Base-by-base conservation (phyloP, 2,888 invertebrate genomes). In the Drosophila buzzatii region DNA sequence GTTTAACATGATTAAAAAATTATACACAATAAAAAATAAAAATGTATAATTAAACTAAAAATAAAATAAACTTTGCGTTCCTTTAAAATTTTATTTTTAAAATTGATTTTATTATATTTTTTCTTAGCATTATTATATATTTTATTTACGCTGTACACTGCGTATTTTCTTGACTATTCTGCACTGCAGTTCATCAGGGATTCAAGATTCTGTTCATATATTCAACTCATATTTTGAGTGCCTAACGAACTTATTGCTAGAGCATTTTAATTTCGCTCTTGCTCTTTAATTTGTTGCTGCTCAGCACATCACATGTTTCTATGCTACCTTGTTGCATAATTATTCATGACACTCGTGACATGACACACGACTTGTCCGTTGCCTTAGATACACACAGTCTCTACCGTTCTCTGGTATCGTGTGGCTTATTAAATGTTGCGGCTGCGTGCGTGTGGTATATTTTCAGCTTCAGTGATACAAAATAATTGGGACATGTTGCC, bases 391-490 rank as follows among this genome's bases (percentile, higher is more conserved):
- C 47, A 33, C 6, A 1, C 51, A 6, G 6, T 49, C 6, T 42
- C 14, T 31, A 27, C 3, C 9, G 10, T 4, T 31, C 5, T 16
- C 16, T 52, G 45, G 76, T 67, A 57, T 76, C 68, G 61, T 76
- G 70, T 70, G 74, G 83, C 88, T 85, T 83, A 86, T 85, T 82
- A 78, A 75, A 71, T 82, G 74, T 12, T 76, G 77, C 63, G 70
- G 71, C 37, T 49, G 27, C 27, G 69, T 60, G 73, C 44, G 75
- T 64, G 47, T 65, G 47, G 27, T 71, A 64, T 70, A 82, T 88
- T 88, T 89, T 88, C 86, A 73, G 83, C 79, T 85, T 71, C 86
- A 86, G 56, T 85, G 86, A 81, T 85, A 80, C 82, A 83, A 75
- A 80, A 88, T 89, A 89, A 89, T 89, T 86, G 90, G 79, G 79